Base-by-base conservation (phyloP, 2,888 invertebrate species). In the Brachypalpus laphriformis region DNA sequence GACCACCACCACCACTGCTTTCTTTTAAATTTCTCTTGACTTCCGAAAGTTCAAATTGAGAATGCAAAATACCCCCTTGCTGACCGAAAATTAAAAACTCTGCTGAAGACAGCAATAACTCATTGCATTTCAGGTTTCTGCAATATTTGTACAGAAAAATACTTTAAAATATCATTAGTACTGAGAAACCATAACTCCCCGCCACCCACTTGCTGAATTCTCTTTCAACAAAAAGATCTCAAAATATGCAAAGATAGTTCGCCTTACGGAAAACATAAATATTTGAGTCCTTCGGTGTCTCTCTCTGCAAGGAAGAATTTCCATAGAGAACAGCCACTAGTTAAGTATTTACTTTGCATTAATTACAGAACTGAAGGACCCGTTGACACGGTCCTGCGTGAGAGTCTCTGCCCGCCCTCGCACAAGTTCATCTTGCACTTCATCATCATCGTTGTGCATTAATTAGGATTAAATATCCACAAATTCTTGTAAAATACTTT, bases 271-370 rank as follows among this genome's bases (percentile, higher is more conserved):
- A 61, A 72, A 40, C 40, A 51, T 76, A 82, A 82, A 82, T 77
- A 82, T 77, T 77, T 82, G 72, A 82, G 22, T 34, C 11, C 34
- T 34, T 28, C 28, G 0, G 0, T 9, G 9, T 16, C 28, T 14
- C 14, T 9, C 28, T 18, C 20, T 16, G 28, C 14, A 28, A 28
- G 7, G 34, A 37, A 20, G 57, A 65, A 45, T 45, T 31, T 45
- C 63, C 74, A 65, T 47, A 82, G 82, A 57, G 71, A 71, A 71
- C 65, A 76, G 16, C 54, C 45, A 61, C 20, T 56, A 68, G 68
- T 83, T 61, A 75, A 80, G 76, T 71, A 81, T 85, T 85, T 76
- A 81, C 85, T 71, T 85, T 81, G 81, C 75, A 85, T 85, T 85
- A 76, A 85, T 85, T 85, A 81, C 80, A 42, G 63, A 65, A 56